phyloP scores from a whole-genome alignment of 1,140 invertebrate genomes.

The Aphidius ervi region DNA sequence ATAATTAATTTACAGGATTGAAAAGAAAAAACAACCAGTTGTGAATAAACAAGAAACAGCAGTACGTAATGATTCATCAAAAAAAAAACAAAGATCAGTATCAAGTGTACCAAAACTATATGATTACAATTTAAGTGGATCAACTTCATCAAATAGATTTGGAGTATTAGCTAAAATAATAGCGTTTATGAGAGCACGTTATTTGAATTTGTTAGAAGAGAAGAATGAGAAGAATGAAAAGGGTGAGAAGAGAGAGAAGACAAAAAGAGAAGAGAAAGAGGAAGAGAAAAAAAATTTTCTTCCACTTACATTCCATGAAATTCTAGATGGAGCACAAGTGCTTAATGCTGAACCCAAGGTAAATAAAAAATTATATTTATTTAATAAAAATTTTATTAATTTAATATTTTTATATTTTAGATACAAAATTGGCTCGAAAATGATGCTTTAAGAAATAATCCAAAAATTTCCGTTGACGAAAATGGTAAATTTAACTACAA shows the following conservation, averaged over 20 bases:
- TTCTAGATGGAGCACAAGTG: slow-evolving; percentile 97
- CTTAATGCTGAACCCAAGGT: slow-evolving; percentile 87
- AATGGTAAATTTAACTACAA: slow-evolving; percentile 89
- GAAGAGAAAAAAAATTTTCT: slow-evolving; percentile 64
- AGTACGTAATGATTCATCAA: slow-evolving; percentile 61
- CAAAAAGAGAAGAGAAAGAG: no score
- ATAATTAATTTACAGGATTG: no score
- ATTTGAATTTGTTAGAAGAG: slow-evolving; percentile 68
- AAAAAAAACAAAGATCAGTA: slow-evolving; percentile 64
- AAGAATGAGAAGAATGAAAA: no score
- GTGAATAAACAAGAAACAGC: slow-evolving; percentile 44
- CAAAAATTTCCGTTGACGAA: slow-evolving; percentile 71
- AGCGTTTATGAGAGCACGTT: slow-evolving; percentile 90
- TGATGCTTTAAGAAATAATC: slow-evolving; percentile 86
- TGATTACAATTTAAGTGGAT: slow-evolving; percentile 78
- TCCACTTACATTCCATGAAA: slow-evolving; percentile 88
- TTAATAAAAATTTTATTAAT: slow-evolving; percentile 2
- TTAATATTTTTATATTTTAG: slow-evolving; percentile 26
- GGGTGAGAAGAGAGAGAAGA: no score
- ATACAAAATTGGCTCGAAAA: slow-evolving; percentile 71
- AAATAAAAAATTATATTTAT: slow-evolving; percentile 8
- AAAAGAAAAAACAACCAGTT: slow-evolving; percentile 65
- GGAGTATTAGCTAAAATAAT: slow-evolving; percentile 95
- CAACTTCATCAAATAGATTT: slow-evolving; percentile 89
- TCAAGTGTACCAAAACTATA: slow-evolving; percentile 62